phyloP scores from a whole-genome alignment of 2,113 vertebrate species.

The Heloderma charlesbogerti region DNA sequence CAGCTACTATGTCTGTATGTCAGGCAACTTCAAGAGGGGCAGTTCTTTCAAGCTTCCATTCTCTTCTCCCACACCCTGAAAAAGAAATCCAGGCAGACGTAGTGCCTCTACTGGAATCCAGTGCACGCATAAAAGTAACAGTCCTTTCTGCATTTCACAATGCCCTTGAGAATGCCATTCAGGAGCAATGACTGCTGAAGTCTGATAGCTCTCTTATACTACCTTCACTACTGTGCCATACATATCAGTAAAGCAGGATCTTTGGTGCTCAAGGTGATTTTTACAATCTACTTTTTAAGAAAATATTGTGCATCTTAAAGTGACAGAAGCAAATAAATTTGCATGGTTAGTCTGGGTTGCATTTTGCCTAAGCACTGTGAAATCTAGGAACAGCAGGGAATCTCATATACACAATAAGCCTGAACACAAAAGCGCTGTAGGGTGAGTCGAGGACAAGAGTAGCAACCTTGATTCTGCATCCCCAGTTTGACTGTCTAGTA shows the following conservation, averaged over 20 bases:
- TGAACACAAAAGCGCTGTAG: slow-evolving; percentile 52
- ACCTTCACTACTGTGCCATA: no score
- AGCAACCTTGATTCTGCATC: slow-evolving; percentile 47
- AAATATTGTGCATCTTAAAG: slow-evolving; percentile 46
- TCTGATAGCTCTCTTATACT: no score
- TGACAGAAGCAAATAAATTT: background rate
- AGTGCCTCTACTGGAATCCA: slow-evolving; percentile 21
- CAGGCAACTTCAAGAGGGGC: slow-evolving; percentile 18
- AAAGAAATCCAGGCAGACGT: background rate
- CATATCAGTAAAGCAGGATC: slow-evolving; percentile 15
- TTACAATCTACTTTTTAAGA: slow-evolving; percentile 15
- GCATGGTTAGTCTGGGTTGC: slow-evolving; percentile 37
- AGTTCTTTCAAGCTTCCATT: slow-evolving; percentile 43
- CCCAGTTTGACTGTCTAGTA: slow-evolving; percentile 41
- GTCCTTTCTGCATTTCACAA: background rate
- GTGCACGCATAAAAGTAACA: background rate
- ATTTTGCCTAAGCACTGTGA: slow-evolving; percentile 5
- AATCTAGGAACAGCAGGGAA: slow-evolving; percentile 43
- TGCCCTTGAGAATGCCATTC: slow-evolving; percentile 19
- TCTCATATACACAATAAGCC: slow-evolving; percentile 51
- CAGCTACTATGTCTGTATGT: slow-evolving; percentile 43
- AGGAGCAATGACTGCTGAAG: background rate
- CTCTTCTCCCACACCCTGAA: background rate
- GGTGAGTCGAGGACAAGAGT: slow-evolving; percentile 62
- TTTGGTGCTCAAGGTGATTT: background rate